Base-by-base conservation (phyloP, 2,797 vertebrate genomes). In the Threskiornis aethiopicus region DNA sequence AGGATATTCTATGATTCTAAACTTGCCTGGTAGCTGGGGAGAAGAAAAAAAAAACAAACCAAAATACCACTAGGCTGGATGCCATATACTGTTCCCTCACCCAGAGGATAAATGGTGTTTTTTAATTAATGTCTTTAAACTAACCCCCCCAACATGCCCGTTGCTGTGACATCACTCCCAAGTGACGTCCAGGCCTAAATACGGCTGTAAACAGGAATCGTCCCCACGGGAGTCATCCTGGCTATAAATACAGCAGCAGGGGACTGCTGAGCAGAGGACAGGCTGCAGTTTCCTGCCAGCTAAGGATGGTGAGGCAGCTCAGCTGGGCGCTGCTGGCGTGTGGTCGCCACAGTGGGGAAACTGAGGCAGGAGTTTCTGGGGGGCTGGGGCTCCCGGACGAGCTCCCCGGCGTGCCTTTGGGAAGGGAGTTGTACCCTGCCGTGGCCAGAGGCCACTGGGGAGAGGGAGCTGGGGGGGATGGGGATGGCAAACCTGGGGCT, bases 151-250 rank as follows among this genome's bases (percentile, higher is more conserved):
- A 25, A 80, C 44, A 46, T 49, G 62, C 49, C 79, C 22, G 0
- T 42, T 87, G 46, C 71, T 69, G 52, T 96, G 87, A 96, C 95
- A 89, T 95, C 95, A 94, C 72, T 92, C 57, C 58, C 71, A 35
- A 96, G 93, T 61, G 89, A 94, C 61, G 87, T 84, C 94, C 87
- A 91, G 52, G 78, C 71, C 93, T 92, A 95, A 96, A 97, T 95
- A 95, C 1, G 49, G 93, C 62, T 35, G 72, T 91, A 95, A 93
- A 94, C 94, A 96, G 93, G 93, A 93, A 87, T 92, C 13, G 10
- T 77, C 88, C 92, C 93, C 59, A 54, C 4, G 29, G 84, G 88
- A 92, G 59, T 46, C 62, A 67, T 17, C 2, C 64, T 57, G 86
- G 57, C 91, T 96, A 96, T 97, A 97, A 96, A 96, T 95, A 92